Percentiles rank a stretch among this genome's conserved stretches.
phyloP scores from a whole-genome alignment of 1,140 invertebrate genomes.

The Globodera rostochiensis region DNA sequence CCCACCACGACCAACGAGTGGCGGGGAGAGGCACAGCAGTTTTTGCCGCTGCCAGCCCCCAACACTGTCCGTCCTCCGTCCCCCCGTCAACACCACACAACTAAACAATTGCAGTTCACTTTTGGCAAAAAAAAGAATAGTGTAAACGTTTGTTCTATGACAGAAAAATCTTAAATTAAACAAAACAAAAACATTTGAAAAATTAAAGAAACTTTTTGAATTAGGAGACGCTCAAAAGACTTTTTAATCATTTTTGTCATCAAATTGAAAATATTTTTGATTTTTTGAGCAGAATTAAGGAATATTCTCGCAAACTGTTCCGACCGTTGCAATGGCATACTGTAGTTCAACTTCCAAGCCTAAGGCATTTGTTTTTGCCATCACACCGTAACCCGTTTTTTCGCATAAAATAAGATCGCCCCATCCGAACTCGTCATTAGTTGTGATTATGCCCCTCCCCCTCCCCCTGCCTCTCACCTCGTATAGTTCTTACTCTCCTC shows the following conservation, averaged over 20 bases:
- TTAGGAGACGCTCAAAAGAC: no score
- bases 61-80: not conserved
- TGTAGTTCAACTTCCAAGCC: no score
- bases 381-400: not conserved
- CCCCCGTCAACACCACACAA: slow-evolving; percentile 9
- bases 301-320: not conserved
- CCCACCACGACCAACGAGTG: not conserved
- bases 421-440: not conserved
- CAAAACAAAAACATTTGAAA: no score
- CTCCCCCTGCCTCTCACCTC: not conserved
- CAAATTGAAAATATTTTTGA: no score
- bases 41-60: not conserved
- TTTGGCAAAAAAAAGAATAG: not conserved
- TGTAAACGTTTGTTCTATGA: no score
- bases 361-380: not conserved
- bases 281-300: not conserved
- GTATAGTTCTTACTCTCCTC: not conserved
- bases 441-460: not conserved
- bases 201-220: no score
- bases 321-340: not conserved
- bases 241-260: no score
- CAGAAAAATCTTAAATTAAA: no score
- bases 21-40: slow-evolving; percentile 8
- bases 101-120: not conserved
- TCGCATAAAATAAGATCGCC: slow-evolving; percentile 3